phyloP scores from a whole-genome alignment of 2,113 vertebrate species.

The Myocastor coypus region DNA sequence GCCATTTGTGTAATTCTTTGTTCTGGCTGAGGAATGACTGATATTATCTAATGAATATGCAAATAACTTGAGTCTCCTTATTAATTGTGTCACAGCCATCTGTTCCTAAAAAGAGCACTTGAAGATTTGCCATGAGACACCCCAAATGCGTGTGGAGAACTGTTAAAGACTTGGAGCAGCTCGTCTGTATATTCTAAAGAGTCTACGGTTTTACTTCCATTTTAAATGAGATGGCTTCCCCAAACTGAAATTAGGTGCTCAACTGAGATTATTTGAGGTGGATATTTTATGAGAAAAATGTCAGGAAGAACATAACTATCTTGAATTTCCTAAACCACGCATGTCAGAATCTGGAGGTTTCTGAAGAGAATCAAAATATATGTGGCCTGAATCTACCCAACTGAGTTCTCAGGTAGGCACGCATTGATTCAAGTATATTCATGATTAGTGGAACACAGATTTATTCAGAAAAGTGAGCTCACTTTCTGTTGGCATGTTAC shows the following conservation, averaged over 20 bases:
- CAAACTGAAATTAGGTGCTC: conserved; percentile 15
- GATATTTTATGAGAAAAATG: conserved; percentile 53
- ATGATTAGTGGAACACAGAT: not conserved
- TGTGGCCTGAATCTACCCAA: not conserved
- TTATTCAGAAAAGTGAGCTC: not conserved
- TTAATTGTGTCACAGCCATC: conserved; percentile 79
- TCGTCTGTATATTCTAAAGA: conserved; percentile 58
- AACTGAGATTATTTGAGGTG: not conserved
- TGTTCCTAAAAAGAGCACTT: conserved; percentile 74
- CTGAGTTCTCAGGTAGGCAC: not conserved
- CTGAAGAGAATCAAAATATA: not conserved
- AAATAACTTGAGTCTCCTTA: conserved; percentile 79
- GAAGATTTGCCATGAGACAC: conserved; percentile 62
- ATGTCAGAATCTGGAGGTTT: not conserved
- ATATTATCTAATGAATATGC: conserved; percentile 83
- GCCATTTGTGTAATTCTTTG: conserved; percentile 77
- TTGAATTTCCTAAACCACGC: not conserved
- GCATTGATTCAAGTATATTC: not conserved
- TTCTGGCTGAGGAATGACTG: conserved; percentile 78
- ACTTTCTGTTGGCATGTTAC: not conserved
- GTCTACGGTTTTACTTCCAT: conserved; percentile 65
- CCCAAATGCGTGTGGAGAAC: conserved; percentile 50
- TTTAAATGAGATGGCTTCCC: conserved; percentile 40
- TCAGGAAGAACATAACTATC: not conserved
- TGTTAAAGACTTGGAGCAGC: conserved; percentile 37